phyloP scores from a whole-genome alignment of 1,140 invertebrate species.

The Manduca sexta region DNA sequence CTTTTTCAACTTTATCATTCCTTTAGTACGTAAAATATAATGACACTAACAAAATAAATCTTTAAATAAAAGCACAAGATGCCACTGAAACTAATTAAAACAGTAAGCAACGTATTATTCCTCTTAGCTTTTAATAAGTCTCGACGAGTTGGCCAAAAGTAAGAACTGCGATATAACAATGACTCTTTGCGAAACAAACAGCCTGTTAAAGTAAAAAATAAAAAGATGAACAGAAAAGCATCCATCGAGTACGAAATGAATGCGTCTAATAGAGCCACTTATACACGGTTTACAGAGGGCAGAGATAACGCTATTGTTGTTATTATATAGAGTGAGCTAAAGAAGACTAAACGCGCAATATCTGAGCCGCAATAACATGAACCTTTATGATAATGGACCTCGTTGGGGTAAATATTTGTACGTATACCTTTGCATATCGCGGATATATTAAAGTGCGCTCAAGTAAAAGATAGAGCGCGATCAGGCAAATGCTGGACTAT shows the following conservation, averaged over 20 bases:
- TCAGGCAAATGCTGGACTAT: too few relatives aligned
- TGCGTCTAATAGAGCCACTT: slow-evolving; percentile 9
- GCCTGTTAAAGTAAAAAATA: not conserved
- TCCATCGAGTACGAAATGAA: not conserved
- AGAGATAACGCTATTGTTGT: slow-evolving; percentile 20
- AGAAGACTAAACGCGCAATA: slow-evolving; percentile 23
- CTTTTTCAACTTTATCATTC: too few relatives aligned
- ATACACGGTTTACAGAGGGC: slow-evolving; percentile 1
- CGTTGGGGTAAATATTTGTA: slow-evolving; percentile 18
- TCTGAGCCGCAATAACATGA: slow-evolving; percentile 30
- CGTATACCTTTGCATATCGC: slow-evolving; percentile 8
- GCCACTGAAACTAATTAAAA: too few relatives aligned
- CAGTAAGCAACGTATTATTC: too few relatives aligned
- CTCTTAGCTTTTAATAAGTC: too few relatives aligned
- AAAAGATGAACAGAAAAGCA: not conserved
- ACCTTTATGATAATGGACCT: slow-evolving; percentile 31
- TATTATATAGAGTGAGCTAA: slow-evolving; percentile 19
- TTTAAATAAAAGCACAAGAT: too few relatives aligned
- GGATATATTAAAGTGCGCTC: slow-evolving; percentile 16
- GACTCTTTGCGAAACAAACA: not conserved
- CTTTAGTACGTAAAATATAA: too few relatives aligned
- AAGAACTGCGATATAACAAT: too few relatives aligned
- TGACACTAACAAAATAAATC: too few relatives aligned
- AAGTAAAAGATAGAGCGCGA: slow-evolving; percentile 9
- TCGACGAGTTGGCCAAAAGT: too few relatives aligned